Evolutionary conservation across 2,888 invertebrate genomes (phyloP), one percentile per base, ranked within the genome.

Genomic region (Leucoptera coffeella): DNA sequence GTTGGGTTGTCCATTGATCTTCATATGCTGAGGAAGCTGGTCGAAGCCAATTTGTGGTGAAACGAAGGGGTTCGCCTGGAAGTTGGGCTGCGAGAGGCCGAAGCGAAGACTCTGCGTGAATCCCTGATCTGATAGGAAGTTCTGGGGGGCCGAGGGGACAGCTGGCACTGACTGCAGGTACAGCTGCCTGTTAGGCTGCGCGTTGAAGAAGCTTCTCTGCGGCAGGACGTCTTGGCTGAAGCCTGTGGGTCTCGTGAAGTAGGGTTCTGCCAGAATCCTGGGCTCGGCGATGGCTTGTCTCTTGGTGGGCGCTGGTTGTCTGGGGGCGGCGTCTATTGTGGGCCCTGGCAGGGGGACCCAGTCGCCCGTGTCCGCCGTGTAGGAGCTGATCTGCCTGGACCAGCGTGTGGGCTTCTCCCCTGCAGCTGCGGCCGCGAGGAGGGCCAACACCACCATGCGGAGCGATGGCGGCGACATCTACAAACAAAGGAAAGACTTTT

Each of bases 321-420:
- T 26, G 12, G 13, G 13, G n/a, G 40, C 30, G 4, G 40, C 35
- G 35, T 45, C 46, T 14, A 62, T 59, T 5, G 54, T 36, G 4
- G 69, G 62, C 2, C 48, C 53, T 2, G 55, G 33, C 1, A 69
- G 42, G 0, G 69, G 69, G 8, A 67, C 58, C 69, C 69, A 69
- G 45, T 69, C 69, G 33, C 61, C 47, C 29, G 61, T 58, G 34
- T 65, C 69, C 12, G 67, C 47, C 15, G 60, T 67, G 39, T 67
- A 65, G 4, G 64, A 50, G 45, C 65, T 65, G 45, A 69, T 59
- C 35, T 69, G 69, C 8, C 69, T 52, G 11, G 69, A 69, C 69
- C 69, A 69, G 45, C 69, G 48, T n/a, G 52, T 39, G 56, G 55
- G 21, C 54, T 53, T n/a, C n/a, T n/a, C 32, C 8, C 44, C 46